These are phyloP conservation scores for Heterodera schachtii DNA, from an alignment of 1,140 invertebrate genomes.

Conservation along the genomic window DNA sequence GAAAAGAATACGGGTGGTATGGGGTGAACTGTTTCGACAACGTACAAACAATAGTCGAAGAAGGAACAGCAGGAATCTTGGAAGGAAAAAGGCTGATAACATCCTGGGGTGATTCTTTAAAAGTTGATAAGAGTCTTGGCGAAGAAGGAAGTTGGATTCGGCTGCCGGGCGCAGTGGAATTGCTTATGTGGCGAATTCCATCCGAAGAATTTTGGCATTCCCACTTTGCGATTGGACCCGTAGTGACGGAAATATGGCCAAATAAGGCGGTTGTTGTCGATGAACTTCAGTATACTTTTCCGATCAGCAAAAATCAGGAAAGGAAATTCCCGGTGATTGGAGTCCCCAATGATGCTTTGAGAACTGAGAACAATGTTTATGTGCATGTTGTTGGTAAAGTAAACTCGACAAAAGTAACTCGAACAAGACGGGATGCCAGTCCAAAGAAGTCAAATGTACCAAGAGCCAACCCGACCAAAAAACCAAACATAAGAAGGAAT, in stretches of 20 bases:
- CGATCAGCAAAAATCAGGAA: neutral
- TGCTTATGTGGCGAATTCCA: neutral
- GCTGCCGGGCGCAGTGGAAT: neutral
- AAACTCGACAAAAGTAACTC: too few species aligned
- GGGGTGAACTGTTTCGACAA: neutral
- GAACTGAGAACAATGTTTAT: conserved; percentile 2
- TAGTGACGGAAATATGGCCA: neutral
- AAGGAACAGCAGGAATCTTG: conserved; percentile 6
- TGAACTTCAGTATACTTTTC: conserved; percentile 3
- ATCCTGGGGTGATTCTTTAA: neutral
- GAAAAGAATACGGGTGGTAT: neutral
- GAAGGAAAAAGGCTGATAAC: neutral
- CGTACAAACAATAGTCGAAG: neutral
- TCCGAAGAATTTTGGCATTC: neutral
- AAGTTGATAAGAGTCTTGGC: neutral
- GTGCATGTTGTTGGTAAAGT: neutral
- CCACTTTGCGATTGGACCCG: neutral
- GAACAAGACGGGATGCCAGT: too few species aligned
- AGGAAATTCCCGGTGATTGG: neutral
- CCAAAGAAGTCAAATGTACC: too few species aligned
- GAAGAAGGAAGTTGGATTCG: neutral
- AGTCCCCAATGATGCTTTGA: neutral
- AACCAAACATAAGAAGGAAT: too few species aligned
- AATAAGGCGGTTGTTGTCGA: neutral
- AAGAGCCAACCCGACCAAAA: too few species aligned